Evolutionary conservation across 2,888 invertebrate genomes (phyloP), one percentile per base, ranked within the genome.

Genomic region (Polymixis lichenea): DNA sequence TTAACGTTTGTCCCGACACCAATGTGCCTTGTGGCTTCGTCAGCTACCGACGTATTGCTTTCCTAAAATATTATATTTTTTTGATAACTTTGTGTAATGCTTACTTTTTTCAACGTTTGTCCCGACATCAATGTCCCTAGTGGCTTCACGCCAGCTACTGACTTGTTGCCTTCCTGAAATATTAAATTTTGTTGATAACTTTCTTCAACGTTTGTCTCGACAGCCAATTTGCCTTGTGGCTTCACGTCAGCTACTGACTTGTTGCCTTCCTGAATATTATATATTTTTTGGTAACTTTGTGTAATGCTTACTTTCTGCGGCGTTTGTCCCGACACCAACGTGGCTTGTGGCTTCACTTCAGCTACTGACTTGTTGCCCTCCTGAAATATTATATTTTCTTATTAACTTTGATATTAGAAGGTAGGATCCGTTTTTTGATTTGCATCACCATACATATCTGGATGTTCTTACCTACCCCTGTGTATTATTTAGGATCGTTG

Each of bases 71-170:
- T 46, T 46, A 46, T 46, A 46, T 28, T 13, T 8, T 32, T 67
- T 11, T 19, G 8, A 2, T 46, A 67, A 0, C 43, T 80, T 46
- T 62, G 65, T 66, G 43, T 60, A 46, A 43, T 69, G 66, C 81
- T 77, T 91, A 95, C 96, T 90, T 96, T 96, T 88, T 96, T 96
- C 61, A 96, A 89, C 2, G 95, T 93, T 82, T 95, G 95, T 74
- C 95, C 95, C 56, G 95, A 95, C 11, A 95, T 89, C 22, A 95
- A 80, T 51, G 92, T 82, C 53, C 88, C 72, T 9, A 76, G 43
- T 5, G 78, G 67, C 66, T 87, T 84, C 38, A 61, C 61, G 79
- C 87, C 90, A 32, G 71, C 4, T 56, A 43, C 64, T 9, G 67
- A 2, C 49, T 87, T 85, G 28, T 66, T 77, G 43, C 1, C 8